Base-by-base conservation (phyloP, 2,888 invertebrate species). In the Platerodrilus igneus region DNA sequence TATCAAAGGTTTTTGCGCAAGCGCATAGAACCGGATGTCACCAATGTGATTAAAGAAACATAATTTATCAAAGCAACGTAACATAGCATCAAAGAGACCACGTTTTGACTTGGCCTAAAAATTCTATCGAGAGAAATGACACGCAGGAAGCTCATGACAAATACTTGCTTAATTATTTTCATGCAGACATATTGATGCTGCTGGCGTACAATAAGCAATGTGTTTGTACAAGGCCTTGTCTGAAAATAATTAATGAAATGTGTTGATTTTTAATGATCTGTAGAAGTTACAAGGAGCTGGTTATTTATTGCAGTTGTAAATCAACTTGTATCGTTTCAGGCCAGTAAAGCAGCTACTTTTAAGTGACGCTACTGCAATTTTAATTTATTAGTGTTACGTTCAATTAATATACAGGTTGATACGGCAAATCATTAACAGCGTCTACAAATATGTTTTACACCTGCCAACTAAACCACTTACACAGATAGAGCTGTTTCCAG, bases 101-200 rank as follows among this genome's bases (percentile, higher is more conserved):
- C 57, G 55, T 56, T 57, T 56, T 55, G 53, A 54, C 60, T 58
- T 58, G 59, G 63, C 62, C 61, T 64, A 63, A 64, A 66, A 66
- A 66, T 66, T 64, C 64, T 63, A 66, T 64, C 64, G 62, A 57
- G 59, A 59, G 60, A 62, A 56, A 59, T 53, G 61, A 56, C 55
- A 59, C 56, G 57, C 66, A 66, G 67, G 67, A 67, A 67, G 51
- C 58, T 60, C 49, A 55, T 66, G 66, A 67, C 67, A 66, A 67
- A 67, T 67, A 60, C 61, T 60, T 58, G 62, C 64, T 65, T 68
- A 66, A 67, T 68, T 67, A 67, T 67, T 65, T 65, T 57, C 61
- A 58, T 56, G 61, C 56, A 56, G 63, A 66, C 63, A 62, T 59
- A 64, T 64, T 60, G 64, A 63, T 59, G 60, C 57, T 50, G 52